Evolutionary conservation across 2,888 invertebrate genomes (phyloP).

Genomic region (Altica lythri): DNA sequence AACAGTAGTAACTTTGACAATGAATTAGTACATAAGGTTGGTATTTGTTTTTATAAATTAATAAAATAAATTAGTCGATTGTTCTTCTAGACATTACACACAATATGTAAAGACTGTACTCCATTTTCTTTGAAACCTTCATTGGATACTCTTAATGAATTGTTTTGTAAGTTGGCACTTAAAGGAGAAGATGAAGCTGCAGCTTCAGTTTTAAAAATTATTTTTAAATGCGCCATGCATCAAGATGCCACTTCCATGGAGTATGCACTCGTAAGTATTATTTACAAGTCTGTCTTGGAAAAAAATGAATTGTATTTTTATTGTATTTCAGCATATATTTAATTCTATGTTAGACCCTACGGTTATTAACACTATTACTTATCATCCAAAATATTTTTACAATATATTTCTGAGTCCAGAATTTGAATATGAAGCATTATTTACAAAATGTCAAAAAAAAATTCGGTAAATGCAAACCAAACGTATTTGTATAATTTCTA

Average conservation of each 20-base stretch:
- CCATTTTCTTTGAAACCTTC: constrained; percentile 39
- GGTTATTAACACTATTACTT: constrained; percentile 18
- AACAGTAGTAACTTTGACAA: constrained; percentile 25
- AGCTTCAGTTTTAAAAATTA: constrained; percentile 36
- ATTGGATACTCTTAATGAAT: constrained; percentile 34
- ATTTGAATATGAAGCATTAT: constrained; percentile 38
- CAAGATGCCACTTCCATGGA: constrained; percentile 35
- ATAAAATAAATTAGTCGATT: constrained; percentile 1
- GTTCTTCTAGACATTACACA: constrained; percentile 30
- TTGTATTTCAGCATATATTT: background rate
- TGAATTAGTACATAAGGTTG: constrained; percentile 30
- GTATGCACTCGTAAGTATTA: constrained; percentile 30
- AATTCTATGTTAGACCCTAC: background rate
- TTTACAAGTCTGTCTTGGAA: background rate
- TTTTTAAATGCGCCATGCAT: constrained; percentile 40
- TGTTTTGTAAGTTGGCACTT: constrained; percentile 34
- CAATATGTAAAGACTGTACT: constrained; percentile 38
- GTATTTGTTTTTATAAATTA: constrained; percentile 2
- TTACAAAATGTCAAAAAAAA: constrained; percentile 34
- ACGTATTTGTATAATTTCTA: no score
- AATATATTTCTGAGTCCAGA: constrained; percentile 38
- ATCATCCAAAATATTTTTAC: constrained; percentile 38
- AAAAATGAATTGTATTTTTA: background rate
- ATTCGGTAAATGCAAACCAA: constrained; percentile 39
- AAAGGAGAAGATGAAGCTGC: constrained; percentile 33